Percentiles rank a stretch among this genome's conserved stretches.
phyloP scores from a whole-genome alignment of 2,888 invertebrate species.

The Melipona beecheii region DNA sequence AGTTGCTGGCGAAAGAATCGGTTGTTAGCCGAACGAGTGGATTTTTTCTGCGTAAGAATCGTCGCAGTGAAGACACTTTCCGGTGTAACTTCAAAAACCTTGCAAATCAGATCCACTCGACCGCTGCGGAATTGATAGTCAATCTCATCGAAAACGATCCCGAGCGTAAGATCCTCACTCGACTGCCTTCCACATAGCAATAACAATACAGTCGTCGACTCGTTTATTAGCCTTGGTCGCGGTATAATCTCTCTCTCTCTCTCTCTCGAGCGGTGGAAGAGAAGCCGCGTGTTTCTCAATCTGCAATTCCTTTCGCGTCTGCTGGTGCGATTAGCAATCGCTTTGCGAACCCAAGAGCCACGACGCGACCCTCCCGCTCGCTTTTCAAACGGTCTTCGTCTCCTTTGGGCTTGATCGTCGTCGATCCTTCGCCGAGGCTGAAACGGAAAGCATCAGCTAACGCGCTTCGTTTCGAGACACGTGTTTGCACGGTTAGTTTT shows the following conservation, averaged over 20 bases:
- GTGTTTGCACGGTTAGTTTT: not conserved
- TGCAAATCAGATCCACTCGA: constrained; percentile 56
- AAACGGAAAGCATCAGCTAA: not conserved
- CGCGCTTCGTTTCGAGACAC: not conserved
- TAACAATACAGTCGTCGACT: not conserved
- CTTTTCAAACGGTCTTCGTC: constrained; percentile 14
- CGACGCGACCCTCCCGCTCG: constrained; percentile 12
- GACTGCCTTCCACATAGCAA: constrained; percentile 21
- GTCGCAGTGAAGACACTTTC: constrained; percentile 52
- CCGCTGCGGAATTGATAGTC: constrained; percentile 51
- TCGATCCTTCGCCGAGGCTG: constrained; percentile 15
- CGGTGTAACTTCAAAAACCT: constrained; percentile 30
- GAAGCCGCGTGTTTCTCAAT: constrained; percentile 43
- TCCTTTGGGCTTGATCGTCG: constrained; percentile 8
- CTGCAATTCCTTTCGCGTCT: constrained; percentile 57
- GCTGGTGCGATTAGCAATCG: constrained; percentile 46
- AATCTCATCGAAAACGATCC: constrained; percentile 31
- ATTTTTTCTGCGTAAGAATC: constrained; percentile 54
- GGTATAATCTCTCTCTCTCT: not conserved
- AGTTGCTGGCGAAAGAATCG: constrained; percentile 7
- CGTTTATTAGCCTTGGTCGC: constrained; percentile 36
- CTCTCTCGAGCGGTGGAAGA: too few species aligned
- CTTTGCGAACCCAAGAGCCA: not conserved
- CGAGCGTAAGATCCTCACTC: constrained; percentile 9
- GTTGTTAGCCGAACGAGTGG: constrained; percentile 49